phyloP scores from a whole-genome alignment of 1,140 invertebrate species.

The Zaprionus gabonicus region DNA sequence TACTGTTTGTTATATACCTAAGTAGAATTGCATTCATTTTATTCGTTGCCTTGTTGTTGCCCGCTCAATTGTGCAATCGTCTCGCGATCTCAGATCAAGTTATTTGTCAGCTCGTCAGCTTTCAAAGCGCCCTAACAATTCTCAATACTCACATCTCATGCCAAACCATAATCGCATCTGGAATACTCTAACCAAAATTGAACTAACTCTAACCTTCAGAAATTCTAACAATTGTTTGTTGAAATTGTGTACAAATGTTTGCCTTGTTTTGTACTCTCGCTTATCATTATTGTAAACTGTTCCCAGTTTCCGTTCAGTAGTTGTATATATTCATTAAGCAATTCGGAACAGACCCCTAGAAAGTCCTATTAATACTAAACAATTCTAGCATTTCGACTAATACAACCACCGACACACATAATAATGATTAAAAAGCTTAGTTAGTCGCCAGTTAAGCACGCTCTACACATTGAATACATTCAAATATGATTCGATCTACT shows the following conservation, averaged over 20 bases:
- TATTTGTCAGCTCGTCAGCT: conserved; percentile 63
- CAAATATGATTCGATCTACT: not conserved
- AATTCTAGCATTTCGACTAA: conserved; percentile 25
- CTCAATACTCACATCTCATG: conserved; percentile 6
- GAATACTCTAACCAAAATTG: not conserved
- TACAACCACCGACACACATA: conserved; percentile 24
- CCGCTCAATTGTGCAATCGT: conserved; percentile 58
- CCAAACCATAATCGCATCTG: conserved; percentile 24
- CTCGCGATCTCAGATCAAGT: conserved; percentile 24
- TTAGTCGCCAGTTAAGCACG: conserved; percentile 44
- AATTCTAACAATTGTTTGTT: conserved; percentile 40
- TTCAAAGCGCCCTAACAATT: conserved; percentile 13
- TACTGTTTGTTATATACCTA: conserved; percentile 20
- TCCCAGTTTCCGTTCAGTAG: conserved; percentile 1
- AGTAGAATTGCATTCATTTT: conserved; percentile 36
- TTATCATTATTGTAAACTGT: conserved; percentile 5
- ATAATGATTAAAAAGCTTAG: conserved; percentile 37
- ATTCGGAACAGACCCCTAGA: not conserved
- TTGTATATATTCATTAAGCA: conserved; percentile 9
- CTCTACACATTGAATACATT: conserved; percentile 38
- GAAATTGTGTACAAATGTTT: conserved; percentile 72
- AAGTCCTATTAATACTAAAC: not conserved
- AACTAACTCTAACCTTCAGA: conserved; percentile 19
- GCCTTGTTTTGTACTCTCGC: conserved; percentile 54
- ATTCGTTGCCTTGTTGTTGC: conserved; percentile 53